These are phyloP conservation scores for Zophobas morio DNA, from an alignment of 1,140 invertebrate genomes.

Conservation along the genomic window DNA sequence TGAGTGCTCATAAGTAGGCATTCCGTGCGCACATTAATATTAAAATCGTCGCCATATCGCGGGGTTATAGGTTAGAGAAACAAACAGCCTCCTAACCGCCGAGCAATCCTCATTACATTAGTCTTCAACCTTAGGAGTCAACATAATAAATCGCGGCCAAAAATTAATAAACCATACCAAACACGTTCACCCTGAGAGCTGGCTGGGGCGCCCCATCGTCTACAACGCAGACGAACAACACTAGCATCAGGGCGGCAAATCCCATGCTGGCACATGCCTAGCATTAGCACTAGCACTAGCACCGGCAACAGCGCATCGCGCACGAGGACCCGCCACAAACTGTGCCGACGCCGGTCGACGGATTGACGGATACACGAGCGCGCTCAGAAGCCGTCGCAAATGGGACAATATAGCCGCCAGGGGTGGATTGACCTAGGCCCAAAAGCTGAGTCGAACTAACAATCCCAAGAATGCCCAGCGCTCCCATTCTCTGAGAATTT, in stretches of 20 bases:
- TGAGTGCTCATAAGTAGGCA: no score
- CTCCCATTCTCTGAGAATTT: slow-evolving; percentile 30
- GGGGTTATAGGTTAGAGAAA: no score
- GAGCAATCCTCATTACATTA: no score
- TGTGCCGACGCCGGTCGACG: slow-evolving; percentile 21
- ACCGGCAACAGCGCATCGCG: slow-evolving; percentile 22
- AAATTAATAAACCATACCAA: slow-evolving; percentile 11
- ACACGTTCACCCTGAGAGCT: slow-evolving; percentile 25
- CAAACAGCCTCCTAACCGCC: no score
- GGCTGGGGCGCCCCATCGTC: slow-evolving; percentile 15
- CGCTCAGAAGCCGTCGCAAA: slow-evolving; percentile 20
- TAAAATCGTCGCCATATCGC: no score
- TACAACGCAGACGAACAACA: slow-evolving; percentile 6
- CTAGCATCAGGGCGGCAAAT: slow-evolving; percentile 8
- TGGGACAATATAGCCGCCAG: slow-evolving; percentile 31
- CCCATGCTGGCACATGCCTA: slow-evolving; percentile 29
- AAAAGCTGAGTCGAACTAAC: slow-evolving; percentile 27
- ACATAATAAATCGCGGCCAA: no score
- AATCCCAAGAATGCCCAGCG: slow-evolving; percentile 34
- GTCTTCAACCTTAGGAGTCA: no score
- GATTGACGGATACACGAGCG: slow-evolving; percentile 32
- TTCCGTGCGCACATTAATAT: no score
- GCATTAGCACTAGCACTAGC: slow-evolving; percentile 34
- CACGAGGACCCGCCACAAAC: slow-evolving; percentile 19
- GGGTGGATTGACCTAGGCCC: slow-evolving; percentile 38